Base-by-base conservation (phyloP, 2,888 invertebrate species). In the Coelopa pilipes region DNA sequence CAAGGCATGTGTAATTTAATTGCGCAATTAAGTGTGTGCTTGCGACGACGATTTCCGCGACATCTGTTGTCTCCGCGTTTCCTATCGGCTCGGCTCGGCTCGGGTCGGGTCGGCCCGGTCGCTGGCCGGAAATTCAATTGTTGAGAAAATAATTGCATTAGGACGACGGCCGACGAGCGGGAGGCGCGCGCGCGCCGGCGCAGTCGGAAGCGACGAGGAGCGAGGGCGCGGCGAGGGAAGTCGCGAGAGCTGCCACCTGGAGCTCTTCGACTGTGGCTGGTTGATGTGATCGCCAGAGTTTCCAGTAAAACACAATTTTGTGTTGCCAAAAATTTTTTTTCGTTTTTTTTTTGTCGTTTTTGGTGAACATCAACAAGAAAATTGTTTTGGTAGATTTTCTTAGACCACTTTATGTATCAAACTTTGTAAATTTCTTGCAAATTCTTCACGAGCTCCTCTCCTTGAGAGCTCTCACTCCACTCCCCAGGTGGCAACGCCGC, bases 41-140 rank as follows among this genome's bases (percentile, higher is more conserved):
- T 78, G 76, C 62, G 46, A 71, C 62, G 46, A 71, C 72, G 66
- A 72, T 77, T 77, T 77, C 72, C 74, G 74, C 68, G 76, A 76
- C 77, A 77, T 77, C 77, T 77, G 77, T 73, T 75, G 74, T 68
- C 71, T 72, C 71, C n/a, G 73, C 73, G 57, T 73, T 69, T 59
- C 57, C 19, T 69, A n/a, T 21, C 13, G 50, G 46, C 3, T 68
- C 50, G 49, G 57, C 5, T 55, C 55, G 62, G 67, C 65, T n/a
- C 21, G 19, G 69, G 74, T 76, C 55, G 50, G 24, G 4, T 46
- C 19, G 70, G 72, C 75, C n/a, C 62, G 73, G 59, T 72, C 15
- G 74, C 79, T 76, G 79, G 82, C 85, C 84, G 84, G 84, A 84
- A 84, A 84, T 85, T 84, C 85, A 84, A 85, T 85, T 84, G 84